Conservation (phyloP, 2,797 vertebrate species). For the Amphiprion clarkii region DNA sequence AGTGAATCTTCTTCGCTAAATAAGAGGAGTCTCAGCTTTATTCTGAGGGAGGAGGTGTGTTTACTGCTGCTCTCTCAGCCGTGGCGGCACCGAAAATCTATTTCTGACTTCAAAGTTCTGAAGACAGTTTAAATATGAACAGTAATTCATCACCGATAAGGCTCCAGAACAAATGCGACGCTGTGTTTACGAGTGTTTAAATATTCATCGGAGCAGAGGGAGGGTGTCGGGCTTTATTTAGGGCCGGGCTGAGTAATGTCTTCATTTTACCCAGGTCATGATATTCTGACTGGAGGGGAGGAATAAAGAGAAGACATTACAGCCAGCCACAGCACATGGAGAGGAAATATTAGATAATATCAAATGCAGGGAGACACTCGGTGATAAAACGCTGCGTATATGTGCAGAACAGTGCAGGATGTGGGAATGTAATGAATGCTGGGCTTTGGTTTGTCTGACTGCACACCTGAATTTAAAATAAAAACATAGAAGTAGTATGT, state of each 20-base stretch:
- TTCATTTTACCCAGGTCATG: slow-evolving; percentile 34
- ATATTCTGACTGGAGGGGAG: slow-evolving; percentile 32
- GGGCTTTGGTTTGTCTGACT: too few relatives aligned
- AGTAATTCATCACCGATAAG: slow-evolving; percentile 5
- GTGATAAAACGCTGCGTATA: too few relatives aligned
- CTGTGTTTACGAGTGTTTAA: slow-evolving; percentile 50
- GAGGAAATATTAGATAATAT: slow-evolving; percentile 7
- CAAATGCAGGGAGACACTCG: neutral
- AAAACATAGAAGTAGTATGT: too few relatives aligned
- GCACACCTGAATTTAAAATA: too few relatives aligned
- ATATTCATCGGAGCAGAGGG: slow-evolving; percentile 47
- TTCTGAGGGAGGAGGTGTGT: neutral
- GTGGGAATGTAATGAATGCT: too few relatives aligned
- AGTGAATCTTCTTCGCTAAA: neutral
- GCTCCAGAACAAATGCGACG: slow-evolving; percentile 19
- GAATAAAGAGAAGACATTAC: slow-evolving; percentile 6
- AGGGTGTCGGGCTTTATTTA: slow-evolving; percentile 38
- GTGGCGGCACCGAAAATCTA: too few relatives aligned
- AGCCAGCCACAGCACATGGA: neutral
- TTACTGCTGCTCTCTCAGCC: neutral
- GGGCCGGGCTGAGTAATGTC: slow-evolving; percentile 50
- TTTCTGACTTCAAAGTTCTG: too few relatives aligned
- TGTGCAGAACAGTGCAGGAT: too few relatives aligned
- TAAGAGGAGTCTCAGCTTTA: neutral
- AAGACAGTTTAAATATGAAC: slow-evolving; percentile 6